A percentile compares a stretch with the other conserved stretches of the same genome.
These are phyloP conservation scores for Leucoptera coffeella DNA, from an alignment of 2,888 invertebrate species.

Conservation along the genomic window DNA sequence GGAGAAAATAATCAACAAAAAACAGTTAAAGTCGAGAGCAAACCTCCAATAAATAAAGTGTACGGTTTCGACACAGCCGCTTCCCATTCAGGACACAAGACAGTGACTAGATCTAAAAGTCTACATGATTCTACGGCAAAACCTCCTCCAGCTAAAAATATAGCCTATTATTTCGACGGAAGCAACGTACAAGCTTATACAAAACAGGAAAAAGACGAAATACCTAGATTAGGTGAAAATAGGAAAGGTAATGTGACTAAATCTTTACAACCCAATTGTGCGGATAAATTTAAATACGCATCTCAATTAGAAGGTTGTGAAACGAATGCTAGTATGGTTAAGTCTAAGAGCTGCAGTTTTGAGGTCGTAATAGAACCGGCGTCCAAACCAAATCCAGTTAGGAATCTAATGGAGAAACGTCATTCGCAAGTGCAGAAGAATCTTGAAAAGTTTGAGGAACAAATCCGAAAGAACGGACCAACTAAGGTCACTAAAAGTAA, in stretches of 20 bases:
- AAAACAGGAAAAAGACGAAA: constrained; percentile 45
- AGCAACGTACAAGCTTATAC: constrained; percentile 31
- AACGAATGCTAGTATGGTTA: constrained; percentile 30
- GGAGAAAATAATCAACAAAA: constrained; percentile 11
- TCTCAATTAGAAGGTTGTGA: constrained; percentile 42
- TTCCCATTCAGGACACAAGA: constrained; percentile 27
- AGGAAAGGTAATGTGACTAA: constrained; percentile 44
- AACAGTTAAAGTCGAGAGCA: constrained; percentile 12
- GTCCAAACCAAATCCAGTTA: constrained; percentile 38
- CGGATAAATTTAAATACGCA: constrained; percentile 33
- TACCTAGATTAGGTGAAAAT: constrained; percentile 50
- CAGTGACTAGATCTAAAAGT: constrained; percentile 39
- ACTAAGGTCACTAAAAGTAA: constrained; percentile 35
- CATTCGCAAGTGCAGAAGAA: constrained; percentile 50
- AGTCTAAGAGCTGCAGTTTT: constrained; percentile 46
- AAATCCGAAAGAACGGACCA: constrained; percentile 35
- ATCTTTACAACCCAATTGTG: constrained; percentile 34
- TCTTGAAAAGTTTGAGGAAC: constrained; percentile 56
- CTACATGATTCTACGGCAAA: constrained; percentile 33
- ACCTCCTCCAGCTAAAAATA: constrained; percentile 31
- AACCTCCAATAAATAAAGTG: constrained; percentile 22
- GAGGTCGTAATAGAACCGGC: constrained; percentile 46
- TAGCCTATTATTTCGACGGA: constrained; percentile 47
- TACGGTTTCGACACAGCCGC: constrained; percentile 32
- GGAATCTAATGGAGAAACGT: constrained; percentile 39